Evolutionary conservation across 2,888 invertebrate species (phyloP).

Genomic region (Eulithis prunata): DNA sequence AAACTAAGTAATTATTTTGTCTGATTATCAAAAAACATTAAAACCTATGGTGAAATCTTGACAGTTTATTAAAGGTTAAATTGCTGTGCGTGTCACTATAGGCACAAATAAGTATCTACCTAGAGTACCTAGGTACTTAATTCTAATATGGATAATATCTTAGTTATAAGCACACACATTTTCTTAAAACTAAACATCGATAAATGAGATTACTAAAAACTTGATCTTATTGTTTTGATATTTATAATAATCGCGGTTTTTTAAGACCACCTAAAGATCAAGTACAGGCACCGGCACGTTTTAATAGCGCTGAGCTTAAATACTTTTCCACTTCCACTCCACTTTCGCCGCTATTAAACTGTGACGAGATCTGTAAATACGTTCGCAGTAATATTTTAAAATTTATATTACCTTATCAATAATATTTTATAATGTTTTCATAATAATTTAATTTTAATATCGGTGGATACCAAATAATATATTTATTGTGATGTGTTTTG

Average conservation of each 20-base stretch:
- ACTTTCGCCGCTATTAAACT: too few species aligned
- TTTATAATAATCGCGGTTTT: background rate
- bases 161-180: conserved; percentile 42
- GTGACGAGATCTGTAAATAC: background rate
- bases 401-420: background rate
- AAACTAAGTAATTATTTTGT: too few species aligned
- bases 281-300: too few species aligned
- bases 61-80: background rate
- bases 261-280: too few species aligned
- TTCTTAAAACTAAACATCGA: conserved; percentile 36
- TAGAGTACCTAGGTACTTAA: conserved; percentile 13
- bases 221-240: conserved; percentile 18
- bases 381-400: background rate
- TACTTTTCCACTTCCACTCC: too few species aligned
- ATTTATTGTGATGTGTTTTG: conserved; percentile 34
- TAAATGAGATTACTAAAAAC: conserved; percentile 42
- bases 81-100: conserved; percentile 17
- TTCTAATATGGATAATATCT: conserved; percentile 24
- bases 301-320: too few species aligned
- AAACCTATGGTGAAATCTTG: too few species aligned
- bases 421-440: background rate
- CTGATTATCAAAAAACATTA: too few species aligned
- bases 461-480: conserved; percentile 44
- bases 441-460: conserved; percentile 38
- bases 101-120: conserved; percentile 10